Base-by-base conservation (phyloP, 2,888 invertebrate genomes). In the Amiota mariae region DNA sequence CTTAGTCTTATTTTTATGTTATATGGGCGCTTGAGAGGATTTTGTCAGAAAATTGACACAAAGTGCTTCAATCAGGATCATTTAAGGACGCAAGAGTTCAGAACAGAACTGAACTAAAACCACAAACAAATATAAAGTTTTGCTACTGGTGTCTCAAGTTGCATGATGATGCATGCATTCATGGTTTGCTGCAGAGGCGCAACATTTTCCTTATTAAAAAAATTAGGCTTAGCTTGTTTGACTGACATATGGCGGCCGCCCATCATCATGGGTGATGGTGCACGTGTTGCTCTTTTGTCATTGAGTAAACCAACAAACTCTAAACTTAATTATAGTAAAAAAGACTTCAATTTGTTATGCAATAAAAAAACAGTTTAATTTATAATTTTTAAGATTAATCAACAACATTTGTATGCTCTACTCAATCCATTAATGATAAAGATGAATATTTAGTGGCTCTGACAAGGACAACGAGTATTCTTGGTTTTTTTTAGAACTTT, bases 1-100 rank as follows among this genome's bases (percentile, higher is more conserved):
- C 36, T 36, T 36, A 36, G 36, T 36, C 36, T 36, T 6, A 36
- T 36, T 36, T 36, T 36, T 36, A 36, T 36, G 36, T 36, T 36
- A 36, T 36, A 36, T 36, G 36, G 36, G 36, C 36, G 36, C 36
- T 36, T 36, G 36, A 36, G 36, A 76, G 81, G 84, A 80, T 84
- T 85, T 84, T 51, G 76, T 77, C 78, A 73, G 75, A 78, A 85
- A 85, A 84, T 85, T 83, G 86, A 85, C 85, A 85, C 83, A 85
- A 85, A 85, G 85, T 84, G 82, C 79, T 80, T 78, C 85, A 86
- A 85, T 85, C 86, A 81, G 13, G n/a, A 54, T n/a, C n/a, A 54
- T n/a, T n/a, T 4, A 54, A n/a, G 36, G 36, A 12, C 64, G 46
- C 64, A 64, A 67, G 47, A 67, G 46, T 36, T 46, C 70, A n/a